Base-by-base conservation (phyloP, 2,113 vertebrate genomes). In the Machaerirhynchus nigripectus region DNA sequence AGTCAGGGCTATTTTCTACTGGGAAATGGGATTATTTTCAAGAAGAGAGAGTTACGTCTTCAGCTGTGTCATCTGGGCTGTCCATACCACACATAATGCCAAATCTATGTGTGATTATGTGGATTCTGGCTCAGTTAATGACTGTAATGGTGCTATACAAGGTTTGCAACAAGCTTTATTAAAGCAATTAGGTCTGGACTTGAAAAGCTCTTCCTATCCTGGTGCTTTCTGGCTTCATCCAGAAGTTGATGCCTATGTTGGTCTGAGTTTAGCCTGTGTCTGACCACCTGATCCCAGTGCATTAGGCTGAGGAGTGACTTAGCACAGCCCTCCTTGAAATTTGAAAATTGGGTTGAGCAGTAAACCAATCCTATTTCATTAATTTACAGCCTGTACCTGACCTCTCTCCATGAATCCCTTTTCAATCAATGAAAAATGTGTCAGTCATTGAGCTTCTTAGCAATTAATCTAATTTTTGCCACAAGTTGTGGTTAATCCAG, bases 61-160 rank as follows among this genome's bases (percentile, higher is more conserved):
- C 40, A 75, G 16, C 33, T 75, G 9, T 33, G 52, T 61, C 60
- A 20, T 24, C 44, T 20, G 8, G 27, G 6, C 65, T 64, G 44
- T 39, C 67, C 37, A 1, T 23, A 7, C 57, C 28, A n/a, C 40
- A 15, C 15, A 10, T 7, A 49, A 14, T 13, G 14, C 24, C 71
- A 23, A 0, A 46, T 65, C 31, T 9, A 0, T 33, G 21, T 60
- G 57, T 50, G 28, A 7, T 24, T 33, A 3, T 12, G 18, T 23
- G 44, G 35, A 8, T 70, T 65, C 56, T 92, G 15, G 1, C n/a
- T 47, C 47, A 49, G 4, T 50, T 50, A 47, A 21, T 24, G 27
- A 47, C 65, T 35, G 7, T 46, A 42, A n/a, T 4, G 27, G 13
- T 37, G 52, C 69, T 40, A 13, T 7, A 14, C 10, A 2, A 57